phyloP scores from a whole-genome alignment of 2,797 vertebrate genomes.

The Sebastes cheni region DNA sequence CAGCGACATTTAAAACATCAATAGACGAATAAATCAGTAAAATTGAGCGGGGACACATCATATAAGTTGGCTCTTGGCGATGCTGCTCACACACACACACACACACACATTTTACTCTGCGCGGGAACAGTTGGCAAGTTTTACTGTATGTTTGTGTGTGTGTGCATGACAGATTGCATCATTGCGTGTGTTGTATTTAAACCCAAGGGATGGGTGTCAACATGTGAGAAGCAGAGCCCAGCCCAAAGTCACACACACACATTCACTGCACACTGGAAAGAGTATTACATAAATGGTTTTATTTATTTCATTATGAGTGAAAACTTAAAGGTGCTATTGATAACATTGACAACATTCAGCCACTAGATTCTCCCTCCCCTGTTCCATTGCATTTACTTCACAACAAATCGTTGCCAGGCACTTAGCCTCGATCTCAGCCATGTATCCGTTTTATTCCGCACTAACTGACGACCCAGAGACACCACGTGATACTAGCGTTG shows the following conservation, averaged over 20 bases:
- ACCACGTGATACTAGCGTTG: too few relatives aligned
- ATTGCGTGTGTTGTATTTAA: constrained; percentile 51
- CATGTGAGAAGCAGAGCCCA: constrained; percentile 43
- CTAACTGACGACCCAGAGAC: too few relatives aligned
- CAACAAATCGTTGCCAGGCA: too few relatives aligned
- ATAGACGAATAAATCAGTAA: constrained; percentile 68
- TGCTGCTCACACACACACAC: not conserved
- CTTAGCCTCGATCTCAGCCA: too few relatives aligned
- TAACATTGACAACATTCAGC: too few relatives aligned
- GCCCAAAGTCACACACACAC: constrained; percentile 30
- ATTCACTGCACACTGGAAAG: not conserved
- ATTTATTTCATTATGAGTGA: constrained; percentile 8
- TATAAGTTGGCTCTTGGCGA: constrained; percentile 24
- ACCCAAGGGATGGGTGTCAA: constrained; percentile 61
- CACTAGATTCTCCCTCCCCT: too few relatives aligned
- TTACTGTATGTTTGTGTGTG: constrained; percentile 12
- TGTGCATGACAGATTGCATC: constrained; percentile 57
- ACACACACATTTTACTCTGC: constrained; percentile 14
- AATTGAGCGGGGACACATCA: constrained; percentile 38
- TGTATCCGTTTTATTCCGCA: too few relatives aligned
- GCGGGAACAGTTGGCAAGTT: constrained; percentile 49
- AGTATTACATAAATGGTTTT: not conserved
- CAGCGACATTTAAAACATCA: constrained; percentile 70
- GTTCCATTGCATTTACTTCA: too few relatives aligned
- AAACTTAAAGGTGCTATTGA: too few relatives aligned